Conservation (phyloP, 2,888 invertebrate genomes). For the Diachrysia chrysitis region DNA sequence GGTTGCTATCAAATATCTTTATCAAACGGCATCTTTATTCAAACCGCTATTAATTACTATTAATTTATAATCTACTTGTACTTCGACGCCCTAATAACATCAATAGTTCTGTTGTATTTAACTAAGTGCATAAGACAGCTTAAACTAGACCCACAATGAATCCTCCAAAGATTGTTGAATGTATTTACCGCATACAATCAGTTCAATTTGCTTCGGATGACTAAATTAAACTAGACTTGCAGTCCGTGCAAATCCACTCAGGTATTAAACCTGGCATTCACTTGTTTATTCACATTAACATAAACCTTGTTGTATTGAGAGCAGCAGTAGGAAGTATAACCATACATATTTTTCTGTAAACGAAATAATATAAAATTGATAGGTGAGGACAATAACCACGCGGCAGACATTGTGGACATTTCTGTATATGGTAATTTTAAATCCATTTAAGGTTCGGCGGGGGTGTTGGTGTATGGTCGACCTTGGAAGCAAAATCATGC, state of each 20-base stretch:
- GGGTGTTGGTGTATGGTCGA: constrained; percentile 70
- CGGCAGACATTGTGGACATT: constrained; percentile 37
- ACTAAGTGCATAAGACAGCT: constrained; percentile 8
- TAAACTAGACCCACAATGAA: constrained; percentile 20
- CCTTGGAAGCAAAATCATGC: constrained; percentile 85
- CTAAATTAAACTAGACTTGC: constrained; percentile 35
- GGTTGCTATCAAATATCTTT: constrained; percentile 3
- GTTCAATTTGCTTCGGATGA: constrained; percentile 36
- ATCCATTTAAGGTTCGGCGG: constrained; percentile 75
- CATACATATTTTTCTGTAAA: constrained; percentile 11
- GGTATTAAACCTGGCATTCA: constrained; percentile 51
- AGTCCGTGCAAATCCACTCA: constrained; percentile 30
- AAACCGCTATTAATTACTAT: not conserved
- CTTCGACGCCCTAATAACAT: not conserved
- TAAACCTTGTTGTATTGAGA: constrained; percentile 53
- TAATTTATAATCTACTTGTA: not conserved
- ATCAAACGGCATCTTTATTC: not conserved
- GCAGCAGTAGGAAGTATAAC: constrained; percentile 46
- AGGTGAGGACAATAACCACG: constrained; percentile 50
- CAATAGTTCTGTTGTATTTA: not conserved
- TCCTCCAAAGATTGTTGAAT: constrained; percentile 19
- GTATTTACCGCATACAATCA: constrained; percentile 24
- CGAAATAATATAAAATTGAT: constrained; percentile 22
- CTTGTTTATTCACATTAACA: constrained; percentile 52
- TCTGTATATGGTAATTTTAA: constrained; percentile 69